Evolutionary conservation across 2,797 vertebrate species (phyloP).

Genomic region (Enteromius thamalakanensis): DNA sequence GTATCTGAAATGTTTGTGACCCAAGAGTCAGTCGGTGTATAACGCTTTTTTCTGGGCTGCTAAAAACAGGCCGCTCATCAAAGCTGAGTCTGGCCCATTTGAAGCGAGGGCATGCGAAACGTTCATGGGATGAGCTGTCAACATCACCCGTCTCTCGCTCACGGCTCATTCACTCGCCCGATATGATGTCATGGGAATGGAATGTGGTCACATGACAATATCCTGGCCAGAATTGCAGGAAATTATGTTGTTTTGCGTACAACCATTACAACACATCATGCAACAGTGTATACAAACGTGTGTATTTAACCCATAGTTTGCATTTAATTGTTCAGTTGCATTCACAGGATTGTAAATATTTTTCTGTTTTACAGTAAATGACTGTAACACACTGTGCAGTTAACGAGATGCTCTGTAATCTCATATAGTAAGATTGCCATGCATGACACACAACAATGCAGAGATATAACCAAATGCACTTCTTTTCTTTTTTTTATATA

Average conservation of each 20-base stretch:
- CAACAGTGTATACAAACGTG: not conserved
- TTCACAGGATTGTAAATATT: not conserved
- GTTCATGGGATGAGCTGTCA: constrained; percentile 64
- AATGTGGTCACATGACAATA: constrained; percentile 66
- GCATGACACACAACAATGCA: not conserved
- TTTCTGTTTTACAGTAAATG: not conserved
- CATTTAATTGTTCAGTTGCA: not conserved
- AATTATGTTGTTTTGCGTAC: constrained; percentile 37
- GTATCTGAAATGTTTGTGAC: constrained; percentile 32
- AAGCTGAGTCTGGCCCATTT: constrained; percentile 67
- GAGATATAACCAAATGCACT: not conserved
- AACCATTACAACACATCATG: not conserved
- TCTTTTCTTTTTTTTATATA: not conserved
- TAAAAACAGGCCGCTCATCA: constrained; percentile 54
- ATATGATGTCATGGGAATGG: constrained; percentile 70
- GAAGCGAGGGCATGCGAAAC: constrained; percentile 73
- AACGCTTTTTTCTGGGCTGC: constrained; percentile 60
- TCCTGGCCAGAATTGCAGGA: constrained; percentile 48
- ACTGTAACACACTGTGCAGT: not conserved
- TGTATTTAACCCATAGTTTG: not conserved
- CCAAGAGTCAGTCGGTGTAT: constrained; percentile 58
- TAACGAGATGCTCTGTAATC: too few relatives aligned
- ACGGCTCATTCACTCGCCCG: constrained; percentile 54
- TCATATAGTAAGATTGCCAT: not conserved
- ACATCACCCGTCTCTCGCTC: constrained; percentile 53